These are phyloP conservation scores for Sinohyriopsis cumingii DNA, from an alignment of 2,888 invertebrate genomes.

Conservation along the genomic window DNA sequence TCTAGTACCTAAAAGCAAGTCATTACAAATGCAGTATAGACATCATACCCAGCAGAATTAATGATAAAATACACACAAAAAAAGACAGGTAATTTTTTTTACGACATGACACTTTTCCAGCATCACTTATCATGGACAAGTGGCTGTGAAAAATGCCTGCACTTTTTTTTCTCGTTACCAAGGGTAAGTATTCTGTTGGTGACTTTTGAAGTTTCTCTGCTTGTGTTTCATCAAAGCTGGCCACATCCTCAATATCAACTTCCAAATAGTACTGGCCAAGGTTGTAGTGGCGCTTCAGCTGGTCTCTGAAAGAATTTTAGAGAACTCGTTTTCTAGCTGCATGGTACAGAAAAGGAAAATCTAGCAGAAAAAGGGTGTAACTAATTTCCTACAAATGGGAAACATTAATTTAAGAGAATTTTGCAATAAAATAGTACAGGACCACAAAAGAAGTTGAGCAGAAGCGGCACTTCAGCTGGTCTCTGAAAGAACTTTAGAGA, in stretches of 20 bases:
- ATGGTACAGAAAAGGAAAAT: slow-evolving; percentile 4
- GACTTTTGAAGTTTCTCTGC: slow-evolving; percentile 93
- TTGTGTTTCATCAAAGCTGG: slow-evolving; percentile 92
- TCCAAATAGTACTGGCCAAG: slow-evolving; percentile 90
- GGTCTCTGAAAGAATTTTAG: slow-evolving; percentile 80
- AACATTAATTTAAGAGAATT: no score
- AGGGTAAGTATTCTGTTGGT: slow-evolving; percentile 92
- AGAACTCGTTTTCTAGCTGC: background rate
- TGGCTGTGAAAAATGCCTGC: no score
- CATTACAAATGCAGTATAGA: no score
- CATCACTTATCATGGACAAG: no score
- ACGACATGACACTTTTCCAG: no score
- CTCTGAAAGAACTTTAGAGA: slow-evolving; percentile 77
- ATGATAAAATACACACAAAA: no score
- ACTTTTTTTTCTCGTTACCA: slow-evolving; percentile 73
- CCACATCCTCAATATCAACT: slow-evolving; percentile 93
- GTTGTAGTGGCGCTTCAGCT: slow-evolving; percentile 93
- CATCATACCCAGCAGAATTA: no score
- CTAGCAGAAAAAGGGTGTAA: background rate
- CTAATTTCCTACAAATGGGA: background rate
- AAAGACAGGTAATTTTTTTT: no score
- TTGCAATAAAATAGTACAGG: no score
- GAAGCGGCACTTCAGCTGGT: slow-evolving; percentile 93
- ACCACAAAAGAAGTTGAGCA: no score
- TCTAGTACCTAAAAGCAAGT: no score